A percentile compares a stretch with the other conserved stretches of the same genome.
Evolutionary conservation across 2,797 vertebrate genomes (phyloP).

Genomic region (Hemitrygon akajei): DNA sequence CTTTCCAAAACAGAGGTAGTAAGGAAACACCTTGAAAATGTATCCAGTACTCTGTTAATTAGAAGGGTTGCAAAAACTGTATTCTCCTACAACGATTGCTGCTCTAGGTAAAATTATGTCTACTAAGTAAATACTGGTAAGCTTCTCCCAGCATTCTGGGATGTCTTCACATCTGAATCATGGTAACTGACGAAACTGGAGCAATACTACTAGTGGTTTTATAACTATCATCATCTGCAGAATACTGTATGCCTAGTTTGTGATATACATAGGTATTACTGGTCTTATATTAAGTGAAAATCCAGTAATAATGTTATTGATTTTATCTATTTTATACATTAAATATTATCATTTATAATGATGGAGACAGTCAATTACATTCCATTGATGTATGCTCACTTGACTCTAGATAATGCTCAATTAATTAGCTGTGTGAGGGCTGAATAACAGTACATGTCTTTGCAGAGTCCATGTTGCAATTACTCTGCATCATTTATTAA

Average conservation of each 20-base stretch:
- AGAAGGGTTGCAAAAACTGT: neutral
- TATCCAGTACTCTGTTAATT: neutral
- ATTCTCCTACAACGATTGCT: neutral
- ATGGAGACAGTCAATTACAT: neutral
- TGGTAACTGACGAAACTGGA: neutral
- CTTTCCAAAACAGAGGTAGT: neutral
- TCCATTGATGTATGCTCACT: neutral
- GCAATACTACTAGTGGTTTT: neutral
- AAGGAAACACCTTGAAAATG: neutral
- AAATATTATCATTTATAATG: constrained; percentile 25
- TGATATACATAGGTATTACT: neutral
- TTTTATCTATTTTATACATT: neutral
- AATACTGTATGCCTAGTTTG: neutral
- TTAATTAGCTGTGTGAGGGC: neutral
- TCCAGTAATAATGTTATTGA: neutral
- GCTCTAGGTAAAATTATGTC: neutral
- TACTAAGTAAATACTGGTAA: neutral
- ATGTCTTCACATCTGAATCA: neutral
- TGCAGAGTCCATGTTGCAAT: neutral
- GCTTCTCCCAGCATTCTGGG: neutral
- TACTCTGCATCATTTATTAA: neutral
- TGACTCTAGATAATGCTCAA: constrained; percentile 7
- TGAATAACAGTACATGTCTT: neutral
- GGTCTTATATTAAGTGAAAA: neutral
- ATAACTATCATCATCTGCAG: neutral